These are phyloP conservation scores for Mantis religiosa DNA, from an alignment of 2,888 invertebrate species.

Conservation along the genomic window DNA sequence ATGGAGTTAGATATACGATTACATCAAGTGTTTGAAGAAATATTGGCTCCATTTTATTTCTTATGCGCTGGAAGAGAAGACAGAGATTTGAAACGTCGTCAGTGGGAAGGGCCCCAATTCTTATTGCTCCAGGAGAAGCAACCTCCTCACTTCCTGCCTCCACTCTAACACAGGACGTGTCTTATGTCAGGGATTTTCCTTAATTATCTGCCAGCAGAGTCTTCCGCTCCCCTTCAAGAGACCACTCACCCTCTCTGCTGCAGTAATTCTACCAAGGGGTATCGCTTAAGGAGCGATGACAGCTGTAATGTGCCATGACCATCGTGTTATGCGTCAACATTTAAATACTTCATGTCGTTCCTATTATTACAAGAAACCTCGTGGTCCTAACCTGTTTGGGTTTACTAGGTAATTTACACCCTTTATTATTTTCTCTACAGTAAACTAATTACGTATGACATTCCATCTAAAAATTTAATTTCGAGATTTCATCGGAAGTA, in stretches of 20 bases:
- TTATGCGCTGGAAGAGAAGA: not conserved
- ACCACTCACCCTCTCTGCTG: not conserved
- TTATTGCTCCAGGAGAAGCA: not conserved
- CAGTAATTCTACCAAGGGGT: not conserved
- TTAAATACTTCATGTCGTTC: too few relatives aligned
- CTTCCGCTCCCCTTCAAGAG: not conserved
- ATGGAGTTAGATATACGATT: too few relatives aligned
- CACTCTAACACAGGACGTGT: constrained; percentile 1
- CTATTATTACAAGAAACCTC: too few relatives aligned
- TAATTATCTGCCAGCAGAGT: constrained; percentile 3
- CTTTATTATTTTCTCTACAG: too few relatives aligned
- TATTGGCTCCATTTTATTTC: not conserved
- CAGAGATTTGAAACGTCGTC: not conserved
- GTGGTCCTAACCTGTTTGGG: too few relatives aligned
- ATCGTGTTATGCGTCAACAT: too few relatives aligned
- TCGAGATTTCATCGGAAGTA: too few relatives aligned
- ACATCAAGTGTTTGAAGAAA: too few relatives aligned
- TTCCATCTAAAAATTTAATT: too few relatives aligned
- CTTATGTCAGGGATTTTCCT: constrained; percentile 6
- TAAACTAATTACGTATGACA: too few relatives aligned
- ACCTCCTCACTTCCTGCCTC: not conserved
- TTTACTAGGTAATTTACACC: too few relatives aligned
- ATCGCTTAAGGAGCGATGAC: not conserved
- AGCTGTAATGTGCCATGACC: not conserved
- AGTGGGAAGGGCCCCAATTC: not conserved